Conservation (phyloP, 2,113 vertebrate genomes). For the Phalacrocorax brasilianus region DNA sequence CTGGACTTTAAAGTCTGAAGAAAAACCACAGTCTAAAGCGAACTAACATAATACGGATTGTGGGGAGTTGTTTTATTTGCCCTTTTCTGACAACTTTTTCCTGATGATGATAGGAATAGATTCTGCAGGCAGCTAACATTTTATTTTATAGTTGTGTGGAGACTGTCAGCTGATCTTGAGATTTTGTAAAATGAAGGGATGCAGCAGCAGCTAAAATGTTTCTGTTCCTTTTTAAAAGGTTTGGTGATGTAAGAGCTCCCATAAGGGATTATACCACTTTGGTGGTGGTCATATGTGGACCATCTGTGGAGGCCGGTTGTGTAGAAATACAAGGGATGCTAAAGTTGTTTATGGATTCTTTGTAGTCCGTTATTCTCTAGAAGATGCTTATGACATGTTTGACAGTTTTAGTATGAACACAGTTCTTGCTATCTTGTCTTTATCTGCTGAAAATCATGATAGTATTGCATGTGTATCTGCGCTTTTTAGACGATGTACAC, state of each 20-base stretch:
- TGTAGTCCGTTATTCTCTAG: not conserved
- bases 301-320: not conserved
- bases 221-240: not conserved
- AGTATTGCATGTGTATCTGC: not conserved
- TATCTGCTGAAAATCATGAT: not conserved
- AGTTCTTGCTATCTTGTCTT: not conserved
- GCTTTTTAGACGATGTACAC: not conserved
- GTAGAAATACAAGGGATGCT: not conserved
- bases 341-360: not conserved
- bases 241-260: not conserved
- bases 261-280: not conserved
- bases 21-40: not conserved
- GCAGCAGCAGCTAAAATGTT: not conserved
- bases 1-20: not conserved
- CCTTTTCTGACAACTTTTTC: not conserved
- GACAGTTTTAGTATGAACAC: not conserved
- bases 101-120: not conserved
- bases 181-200: not conserved
- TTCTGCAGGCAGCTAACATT: not conserved
- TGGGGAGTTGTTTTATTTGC: not conserved
- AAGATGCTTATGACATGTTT: not conserved
- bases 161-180: not conserved
- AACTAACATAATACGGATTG: rapidly evolving
- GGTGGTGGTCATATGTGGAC: not conserved
- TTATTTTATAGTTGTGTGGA: not conserved